phyloP scores from a whole-genome alignment of 2,888 invertebrate species.

The Dicranocentrus wangi region DNA sequence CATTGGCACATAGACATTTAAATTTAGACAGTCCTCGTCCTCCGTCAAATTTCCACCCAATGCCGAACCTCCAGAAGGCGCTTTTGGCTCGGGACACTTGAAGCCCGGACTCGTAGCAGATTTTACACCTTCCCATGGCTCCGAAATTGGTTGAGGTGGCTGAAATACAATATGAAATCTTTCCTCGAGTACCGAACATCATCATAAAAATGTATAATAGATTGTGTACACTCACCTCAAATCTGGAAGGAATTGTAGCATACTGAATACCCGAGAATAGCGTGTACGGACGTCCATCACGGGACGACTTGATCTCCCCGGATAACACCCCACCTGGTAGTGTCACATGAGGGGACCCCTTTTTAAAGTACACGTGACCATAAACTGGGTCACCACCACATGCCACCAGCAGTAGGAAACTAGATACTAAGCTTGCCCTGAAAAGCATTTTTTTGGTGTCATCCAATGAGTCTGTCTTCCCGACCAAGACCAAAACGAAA shows the following conservation, averaged over 20 bases:
- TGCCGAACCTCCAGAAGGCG: background rate
- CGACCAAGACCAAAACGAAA: too few species aligned
- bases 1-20: conserved; percentile 32
- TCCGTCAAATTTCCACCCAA: background rate
- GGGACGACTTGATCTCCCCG: conserved; percentile 29
- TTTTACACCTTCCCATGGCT: conserved; percentile 44
- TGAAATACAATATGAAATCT: too few species aligned
- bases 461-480: too few species aligned
- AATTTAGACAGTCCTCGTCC: conserved; percentile 26
- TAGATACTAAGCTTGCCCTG: too few species aligned
- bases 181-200: too few species aligned
- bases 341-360: conserved; percentile 24
- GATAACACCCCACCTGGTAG: background rate
- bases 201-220: background rate
- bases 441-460: too few species aligned
- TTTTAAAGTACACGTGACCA: background rate
- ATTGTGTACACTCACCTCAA: background rate
- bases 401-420: too few species aligned
- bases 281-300: conserved; percentile 34
- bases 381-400: too few species aligned
- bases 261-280: conserved; percentile 33
- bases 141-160: conserved; percentile 1
- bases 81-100: conserved; percentile 31
- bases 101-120: conserved; percentile 18
- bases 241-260: conserved; percentile 32